Evolutionary conservation across 2,888 invertebrate species (phyloP), one percentile per base, ranked within the genome.

Genomic region (Pandemis corylana): DNA sequence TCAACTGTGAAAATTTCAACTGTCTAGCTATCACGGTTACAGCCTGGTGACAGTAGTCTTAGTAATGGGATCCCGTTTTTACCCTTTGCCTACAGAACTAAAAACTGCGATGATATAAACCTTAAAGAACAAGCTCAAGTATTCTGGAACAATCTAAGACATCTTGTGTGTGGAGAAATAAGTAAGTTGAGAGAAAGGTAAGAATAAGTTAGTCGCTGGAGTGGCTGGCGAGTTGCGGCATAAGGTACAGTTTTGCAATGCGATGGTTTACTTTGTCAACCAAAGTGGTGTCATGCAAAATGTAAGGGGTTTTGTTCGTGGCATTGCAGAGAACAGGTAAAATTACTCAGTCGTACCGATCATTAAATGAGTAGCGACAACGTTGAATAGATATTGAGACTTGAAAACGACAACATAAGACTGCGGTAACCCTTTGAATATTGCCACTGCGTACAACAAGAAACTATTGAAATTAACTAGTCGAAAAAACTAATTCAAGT

Each of bases 241-340:
- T 28, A 51, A 28, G 28, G 28, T 15, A 36, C 49, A 44, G n/a
- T 64, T 71, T 65, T 36, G 69, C 56, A 64, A 71, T 42, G 56
- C n/a, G 71, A 44, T 51, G 70, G 63, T 42, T 51, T 53, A 70
- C 63, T 70, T 70, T 49, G 62, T 41, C 51, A n/a, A 42, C 59
- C 28, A 28, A 59, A 59, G 59, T 10, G 12, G 10, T 56, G 20
- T 59, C 9, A 28, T 59, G 10, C 59, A 59, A 59, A 28, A 46
- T 46, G 28, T 59, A 28, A 53, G 10, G 28, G 28, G 4, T 59
- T 59, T 59, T 20, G 59, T 59, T 28, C 28, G 59, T 13, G 20
- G 9, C 20, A 20, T 56, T 56, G 56, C 20, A 20, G 56, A 15
- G 3, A n/a, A 56, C 15, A 20, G 15, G 7, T 20, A 20, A n/a